Evolutionary conservation across 2,888 invertebrate genomes (phyloP).

Genomic region (Hypsopygia costalis): DNA sequence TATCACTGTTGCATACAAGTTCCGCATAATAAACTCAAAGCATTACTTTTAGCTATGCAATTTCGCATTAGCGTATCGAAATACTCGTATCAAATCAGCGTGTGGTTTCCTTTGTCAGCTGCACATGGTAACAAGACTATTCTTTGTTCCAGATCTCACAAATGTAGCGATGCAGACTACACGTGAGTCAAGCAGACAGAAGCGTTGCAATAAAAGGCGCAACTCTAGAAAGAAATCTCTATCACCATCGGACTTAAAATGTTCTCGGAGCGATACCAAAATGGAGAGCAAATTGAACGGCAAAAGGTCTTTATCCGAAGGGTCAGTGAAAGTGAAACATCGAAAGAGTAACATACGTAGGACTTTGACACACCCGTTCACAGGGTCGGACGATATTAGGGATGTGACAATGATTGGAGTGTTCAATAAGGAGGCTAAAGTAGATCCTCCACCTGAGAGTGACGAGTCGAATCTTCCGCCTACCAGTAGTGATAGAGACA

Average conservation of each 20-base stretch:
- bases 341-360: slow-evolving; percentile 72
- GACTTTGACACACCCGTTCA: slow-evolving; percentile 73
- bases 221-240: slow-evolving; percentile 76
- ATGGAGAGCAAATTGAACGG: slow-evolving; percentile 58
- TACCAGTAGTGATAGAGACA: slow-evolving; percentile 73
- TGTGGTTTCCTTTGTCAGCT: background rate
- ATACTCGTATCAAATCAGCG: background rate
- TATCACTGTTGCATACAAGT: background rate
- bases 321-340: slow-evolving; percentile 71
- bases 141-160: slow-evolving; percentile 51
- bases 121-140: background rate
- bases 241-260: slow-evolving; percentile 71
- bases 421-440: slow-evolving; percentile 53
- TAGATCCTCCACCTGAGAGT: slow-evolving; percentile 54
- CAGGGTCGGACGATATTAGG: slow-evolving; percentile 52
- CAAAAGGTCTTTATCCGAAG: slow-evolving; percentile 69
- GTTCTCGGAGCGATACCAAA: slow-evolving; percentile 51
- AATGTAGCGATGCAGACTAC: slow-evolving; percentile 72
- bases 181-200: slow-evolving; percentile 69
- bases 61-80: background rate
- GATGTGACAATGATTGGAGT: slow-evolving; percentile 56
- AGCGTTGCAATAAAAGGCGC: slow-evolving; percentile 68
- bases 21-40: background rate
- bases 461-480: slow-evolving; percentile 72
- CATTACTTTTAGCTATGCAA: background rate